Evolutionary conservation across 2,797 vertebrate genomes (phyloP).

Genomic region (Eurystomus glaucurus): DNA sequence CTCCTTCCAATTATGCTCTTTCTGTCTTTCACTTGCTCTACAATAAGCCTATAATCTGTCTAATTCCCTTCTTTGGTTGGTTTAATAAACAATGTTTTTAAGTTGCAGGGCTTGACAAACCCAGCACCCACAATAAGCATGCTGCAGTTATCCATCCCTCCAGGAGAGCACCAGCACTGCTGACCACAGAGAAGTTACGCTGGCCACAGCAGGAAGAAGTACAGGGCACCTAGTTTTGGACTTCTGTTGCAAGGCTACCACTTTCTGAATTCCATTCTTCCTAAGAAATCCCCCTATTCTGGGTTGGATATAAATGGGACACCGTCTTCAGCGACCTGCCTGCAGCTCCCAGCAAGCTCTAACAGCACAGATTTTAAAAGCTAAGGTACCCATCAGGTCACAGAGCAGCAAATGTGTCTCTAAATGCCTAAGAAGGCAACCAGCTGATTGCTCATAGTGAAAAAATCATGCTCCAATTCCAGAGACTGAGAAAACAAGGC

Average conservation of each 20-base stretch:
- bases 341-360: background rate
- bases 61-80: conserved; percentile 62
- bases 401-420: accelerated
- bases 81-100: conserved; percentile 63
- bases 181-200: accelerated
- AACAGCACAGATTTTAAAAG: background rate
- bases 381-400: background rate
- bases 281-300: background rate
- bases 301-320: background rate
- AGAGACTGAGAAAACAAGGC: background rate
- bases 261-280: background rate
- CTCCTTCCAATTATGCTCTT: conserved; percentile 44
- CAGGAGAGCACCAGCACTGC: background rate
- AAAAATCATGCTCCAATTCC: background rate
- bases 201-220: background rate
- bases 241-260: background rate
- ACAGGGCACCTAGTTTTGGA: background rate
- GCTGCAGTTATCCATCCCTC: background rate
- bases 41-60: conserved; percentile 61
- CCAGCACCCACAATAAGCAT: background rate
- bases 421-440: background rate
- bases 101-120: conserved; percentile 12
- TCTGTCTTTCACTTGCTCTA: conserved; percentile 50
- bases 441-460: background rate
- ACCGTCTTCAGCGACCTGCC: background rate